Base-by-base conservation (phyloP, 2,797 vertebrate genomes). In the Cynodonichthys magdalenae region DNA sequence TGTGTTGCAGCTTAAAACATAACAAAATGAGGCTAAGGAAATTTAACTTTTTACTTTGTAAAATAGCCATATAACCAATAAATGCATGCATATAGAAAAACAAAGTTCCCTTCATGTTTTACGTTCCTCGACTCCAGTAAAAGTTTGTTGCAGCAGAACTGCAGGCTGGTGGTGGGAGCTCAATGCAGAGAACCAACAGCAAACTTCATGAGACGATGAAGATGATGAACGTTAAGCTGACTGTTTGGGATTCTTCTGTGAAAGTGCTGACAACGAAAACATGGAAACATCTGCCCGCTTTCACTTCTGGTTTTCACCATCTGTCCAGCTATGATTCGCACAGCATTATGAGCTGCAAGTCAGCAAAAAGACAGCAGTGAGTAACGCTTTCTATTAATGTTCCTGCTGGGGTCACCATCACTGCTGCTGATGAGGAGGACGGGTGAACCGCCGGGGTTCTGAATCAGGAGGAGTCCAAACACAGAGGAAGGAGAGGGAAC, bases 291-390 rank as follows among this genome's bases (percentile, higher is more conserved):
- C 86, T 83, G 83, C 51, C 9, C 15, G 48, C 72, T 88, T 77
- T 86, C 86, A 88, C 86, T 86, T 86, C 86, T 24, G 80, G 69
- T 83, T 88, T 85, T 80, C 41, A 47, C 63, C 61, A 57, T 77
- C 66, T 70, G 78, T 42, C 29, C 0, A 15, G 53, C 58, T 55
- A 28, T 7, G 17, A 45, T 1, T 46, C 12, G 56, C 77, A 76
- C 51, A 11, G 83, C 71, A 83, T 79, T 63, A 50, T 81, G 82
- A 76, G 75, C 71, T 57, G 75, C 74, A 17, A 71, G 67, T 87
- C 83, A 87, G 83, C 86, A 34, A 11, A 78, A 83, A 71, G 0
- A 1, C 3, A 0, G 49, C 9, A 19, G 63, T 66, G 75, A 84
- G 73, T 65, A 74, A 47, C 9, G 15, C 68, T 76, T 66, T 71